Percentiles rank a stretch among this genome's conserved stretches.
phyloP scores from a whole-genome alignment of 2,888 invertebrate species.

The Ashinkailepas kermadecensis region DNA sequence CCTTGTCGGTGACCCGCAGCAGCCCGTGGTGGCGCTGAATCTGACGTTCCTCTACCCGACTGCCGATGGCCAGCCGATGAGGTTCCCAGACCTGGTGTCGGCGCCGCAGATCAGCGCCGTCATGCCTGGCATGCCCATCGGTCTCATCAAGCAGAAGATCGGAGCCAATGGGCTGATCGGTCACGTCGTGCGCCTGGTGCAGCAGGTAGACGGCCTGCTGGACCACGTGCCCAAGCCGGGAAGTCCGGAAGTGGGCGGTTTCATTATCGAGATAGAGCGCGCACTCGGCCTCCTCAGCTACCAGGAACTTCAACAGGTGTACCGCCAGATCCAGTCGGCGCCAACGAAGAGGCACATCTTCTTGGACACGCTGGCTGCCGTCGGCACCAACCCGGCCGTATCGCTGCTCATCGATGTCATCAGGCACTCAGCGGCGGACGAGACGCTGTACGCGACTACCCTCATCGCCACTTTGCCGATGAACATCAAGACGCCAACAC shows the following conservation, averaged over 20 bases:
- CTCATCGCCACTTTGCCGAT: slow-evolving; percentile 37
- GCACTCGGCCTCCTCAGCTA: slow-evolving; percentile 35
- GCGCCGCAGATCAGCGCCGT: slow-evolving; percentile 33
- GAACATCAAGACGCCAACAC: slow-evolving; percentile 40
- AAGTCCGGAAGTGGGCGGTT: slow-evolving; percentile 34
- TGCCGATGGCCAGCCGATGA: slow-evolving; percentile 26
- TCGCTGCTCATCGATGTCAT: slow-evolving; percentile 39
- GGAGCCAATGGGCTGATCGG: too few species aligned
- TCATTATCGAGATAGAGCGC: slow-evolving; percentile 33
- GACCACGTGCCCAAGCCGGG: slow-evolving; percentile 30
- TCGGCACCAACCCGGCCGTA: slow-evolving; percentile 41
- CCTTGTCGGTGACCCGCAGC: slow-evolving; percentile 23
- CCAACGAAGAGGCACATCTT: slow-evolving; percentile 31
- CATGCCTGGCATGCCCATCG: slow-evolving; percentile 30
- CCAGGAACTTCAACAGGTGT: slow-evolving; percentile 35
- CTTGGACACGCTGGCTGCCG: slow-evolving; percentile 32
- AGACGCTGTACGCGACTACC: slow-evolving; percentile 36
- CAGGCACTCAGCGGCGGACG: slow-evolving; percentile 29
- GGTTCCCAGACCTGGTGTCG: slow-evolving; percentile 30
- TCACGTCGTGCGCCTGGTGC: slow-evolving; percentile 30
- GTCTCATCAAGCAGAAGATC: slow-evolving; percentile 24
- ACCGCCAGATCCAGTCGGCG: slow-evolving; percentile 30
- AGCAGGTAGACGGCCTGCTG: slow-evolving; percentile 32
- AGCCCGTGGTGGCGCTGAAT: background rate
- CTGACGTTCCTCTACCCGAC: slow-evolving; percentile 24